phyloP scores from a whole-genome alignment of 2,113 vertebrate genomes.

The Corythornis madagascariensis region DNA sequence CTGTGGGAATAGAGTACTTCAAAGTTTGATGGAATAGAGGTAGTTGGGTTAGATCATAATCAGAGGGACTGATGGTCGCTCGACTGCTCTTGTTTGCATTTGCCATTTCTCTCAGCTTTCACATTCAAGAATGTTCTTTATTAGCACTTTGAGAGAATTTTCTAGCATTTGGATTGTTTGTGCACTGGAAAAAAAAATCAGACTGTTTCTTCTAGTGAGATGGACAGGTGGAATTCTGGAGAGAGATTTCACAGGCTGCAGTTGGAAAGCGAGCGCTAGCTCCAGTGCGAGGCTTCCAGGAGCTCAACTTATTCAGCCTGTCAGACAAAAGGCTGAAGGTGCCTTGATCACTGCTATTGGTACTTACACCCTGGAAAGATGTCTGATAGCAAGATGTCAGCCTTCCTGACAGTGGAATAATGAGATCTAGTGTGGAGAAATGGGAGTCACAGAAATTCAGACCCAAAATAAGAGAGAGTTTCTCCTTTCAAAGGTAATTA shows the following conservation, averaged over 20 bases:
- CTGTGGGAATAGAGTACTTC: not conserved
- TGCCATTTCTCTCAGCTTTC: not conserved
- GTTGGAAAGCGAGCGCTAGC: not conserved
- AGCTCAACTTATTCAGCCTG: conserved; percentile 26
- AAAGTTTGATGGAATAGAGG: not conserved
- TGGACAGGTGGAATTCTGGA: not conserved
- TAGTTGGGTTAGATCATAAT: not conserved
- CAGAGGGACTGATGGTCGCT: not conserved
- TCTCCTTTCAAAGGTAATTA: conserved; percentile 29
- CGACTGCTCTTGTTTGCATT: not conserved
- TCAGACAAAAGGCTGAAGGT: conserved; percentile 32
- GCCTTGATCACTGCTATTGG: conserved; percentile 40
- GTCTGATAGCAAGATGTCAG: conserved; percentile 43
- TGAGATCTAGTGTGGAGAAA: conserved; percentile 25
- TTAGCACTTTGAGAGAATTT: not conserved
- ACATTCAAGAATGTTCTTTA: not conserved
- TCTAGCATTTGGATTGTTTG: not conserved
- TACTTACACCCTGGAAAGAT: conserved; percentile 45
- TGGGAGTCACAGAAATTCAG: not conserved
- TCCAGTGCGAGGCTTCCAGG: not conserved
- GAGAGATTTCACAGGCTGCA: not conserved
- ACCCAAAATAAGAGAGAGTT: conserved; percentile 19
- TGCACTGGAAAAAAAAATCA: not conserved
- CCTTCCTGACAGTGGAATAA: conserved; percentile 48
- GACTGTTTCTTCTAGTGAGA: not conserved